phyloP scores from a whole-genome alignment of 1,140 invertebrate species.

The Drosophila burlai region DNA sequence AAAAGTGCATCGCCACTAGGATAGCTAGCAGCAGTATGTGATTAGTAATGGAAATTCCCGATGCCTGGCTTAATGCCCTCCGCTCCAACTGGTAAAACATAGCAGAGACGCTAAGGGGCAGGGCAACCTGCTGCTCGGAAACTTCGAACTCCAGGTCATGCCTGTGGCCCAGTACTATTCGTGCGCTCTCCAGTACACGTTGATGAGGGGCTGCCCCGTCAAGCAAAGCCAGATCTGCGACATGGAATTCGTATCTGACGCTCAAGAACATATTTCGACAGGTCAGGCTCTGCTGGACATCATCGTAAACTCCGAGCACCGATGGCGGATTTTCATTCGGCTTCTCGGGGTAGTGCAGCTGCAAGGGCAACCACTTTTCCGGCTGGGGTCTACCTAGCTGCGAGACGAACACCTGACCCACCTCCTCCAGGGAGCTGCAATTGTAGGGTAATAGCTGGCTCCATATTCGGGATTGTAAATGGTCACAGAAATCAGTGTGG shows the following conservation, averaged over 20 bases:
- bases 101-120: constrained; percentile 66
- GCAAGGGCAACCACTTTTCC: constrained; percentile 65
- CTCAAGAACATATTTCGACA: constrained; percentile 76
- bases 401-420: constrained; percentile 55
- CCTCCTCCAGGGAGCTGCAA: constrained; percentile 29
- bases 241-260: constrained; percentile 72
- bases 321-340: constrained; percentile 18
- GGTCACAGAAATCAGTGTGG: constrained; percentile 63
- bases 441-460: constrained; percentile 51
- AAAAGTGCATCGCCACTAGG: not conserved
- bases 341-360: constrained; percentile 39
- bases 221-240: constrained; percentile 34
- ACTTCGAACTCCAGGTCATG: constrained; percentile 74
- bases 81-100: constrained; percentile 63
- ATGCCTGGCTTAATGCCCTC: constrained; percentile 3
- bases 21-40: not conserved
- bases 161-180: constrained; percentile 59
- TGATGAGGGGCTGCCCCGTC: constrained; percentile 51
- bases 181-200: constrained; percentile 55
- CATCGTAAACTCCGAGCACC: constrained; percentile 50
- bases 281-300: constrained; percentile 51
- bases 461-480: constrained; percentile 60
- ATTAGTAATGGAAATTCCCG: not conserved
- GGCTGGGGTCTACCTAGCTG: constrained; percentile 65
- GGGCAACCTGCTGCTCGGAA: constrained; percentile 53